A percentile compares a stretch with the other conserved stretches of the same genome.
These are phyloP conservation scores for Ptilodon capucinus DNA, from an alignment of 2,888 invertebrate species.

Conservation along the genomic window DNA sequence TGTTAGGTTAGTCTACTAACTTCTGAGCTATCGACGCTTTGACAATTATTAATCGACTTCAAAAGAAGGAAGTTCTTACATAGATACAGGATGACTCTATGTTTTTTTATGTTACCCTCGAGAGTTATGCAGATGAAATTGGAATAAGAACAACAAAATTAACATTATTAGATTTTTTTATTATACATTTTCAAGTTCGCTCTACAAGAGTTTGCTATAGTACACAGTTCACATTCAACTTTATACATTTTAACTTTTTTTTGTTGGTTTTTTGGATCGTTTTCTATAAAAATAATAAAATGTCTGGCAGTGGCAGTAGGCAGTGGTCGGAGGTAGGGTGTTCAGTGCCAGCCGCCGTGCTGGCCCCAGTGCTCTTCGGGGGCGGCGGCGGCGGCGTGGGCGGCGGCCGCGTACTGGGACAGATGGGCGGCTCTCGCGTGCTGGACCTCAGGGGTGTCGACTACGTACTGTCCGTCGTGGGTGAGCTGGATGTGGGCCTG, in stretches of 20 bases:
- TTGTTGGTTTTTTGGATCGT: conserved; percentile 58
- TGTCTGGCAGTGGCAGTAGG: conserved; percentile 58
- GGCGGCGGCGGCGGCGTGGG: conserved; percentile 71
- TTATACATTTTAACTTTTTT: conserved; percentile 72
- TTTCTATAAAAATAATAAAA: conserved; percentile 70
- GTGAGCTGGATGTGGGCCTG: conserved; percentile 77
- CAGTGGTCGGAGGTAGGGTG: conserved; percentile 58
- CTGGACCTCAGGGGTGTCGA: conserved; percentile 77
- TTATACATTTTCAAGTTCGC: conserved; percentile 73
- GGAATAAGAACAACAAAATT: conserved; percentile 33
- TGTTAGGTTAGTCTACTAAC: too few species aligned
- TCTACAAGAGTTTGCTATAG: conserved; percentile 71
- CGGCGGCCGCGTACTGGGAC: conserved; percentile 68
- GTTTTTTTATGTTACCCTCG: too few species aligned
- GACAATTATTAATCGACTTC: too few species aligned
- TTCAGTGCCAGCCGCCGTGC: conserved; percentile 69
- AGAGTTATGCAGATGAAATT: too few species aligned
- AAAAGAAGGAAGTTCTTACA: too few species aligned
- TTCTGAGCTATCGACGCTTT: too few species aligned
- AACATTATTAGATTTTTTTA: conserved; percentile 70
- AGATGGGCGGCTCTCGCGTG: conserved; percentile 75
- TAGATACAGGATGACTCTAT: too few species aligned
- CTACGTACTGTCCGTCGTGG: conserved; percentile 78
- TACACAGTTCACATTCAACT: conserved; percentile 72
- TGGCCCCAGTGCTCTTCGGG: conserved; percentile 74